Base-by-base conservation (phyloP, 1,140 invertebrate genomes). In the Steinernema feltiae region DNA sequence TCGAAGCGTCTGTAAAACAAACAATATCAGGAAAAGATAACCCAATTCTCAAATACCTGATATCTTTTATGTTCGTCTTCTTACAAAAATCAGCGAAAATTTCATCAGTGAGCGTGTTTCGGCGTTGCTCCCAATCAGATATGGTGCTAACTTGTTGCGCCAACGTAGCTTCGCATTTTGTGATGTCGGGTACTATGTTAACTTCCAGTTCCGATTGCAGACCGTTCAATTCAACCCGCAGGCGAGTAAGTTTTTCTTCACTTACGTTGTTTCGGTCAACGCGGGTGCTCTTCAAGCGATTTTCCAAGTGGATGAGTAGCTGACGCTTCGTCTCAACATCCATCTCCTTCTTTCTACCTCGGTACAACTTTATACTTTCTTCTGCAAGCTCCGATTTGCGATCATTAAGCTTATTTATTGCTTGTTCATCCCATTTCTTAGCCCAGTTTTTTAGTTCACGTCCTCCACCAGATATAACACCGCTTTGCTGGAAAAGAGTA, bases 351-450 rank as follows among this genome's bases (percentile, higher is more conserved):
- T 95, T 90, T 0, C 94, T 95, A 87, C 94, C 96, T 86, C 98
- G 97, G 88, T 97, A 92, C 18, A 94, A 91, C 86, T 98, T 94
- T 53, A 95, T 91, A 35, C 91, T 81, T 81, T 91, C 89, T 73
- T 90, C 90, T 41, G 88, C 87, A n/a, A 91, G 82, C 78, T 88
- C 73, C 32, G 74, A 75, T 87, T 94, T 94, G 81, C 92, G 91
- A 32, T 92, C 90, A 87, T 96, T 97, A 0, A 97, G 88, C 35
- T 88, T 87, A 1, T 93, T 76, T 24, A 75, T 91, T 84, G 96
- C 94, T 87, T 99, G 98, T 87, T 99, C 97, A 86, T 99, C 97
- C 97, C 97, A 99, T 53, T 95, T 90, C 85, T 97, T 95, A 12
- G 97, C 97, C 87, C 97, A 95, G 30, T 94, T 92, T 24, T 95